Percentiles rank a stretch among this genome's conserved stretches.
Evolutionary conservation across 2,113 vertebrate species (phyloP).

Genomic region (Centropus bengalensis): DNA sequence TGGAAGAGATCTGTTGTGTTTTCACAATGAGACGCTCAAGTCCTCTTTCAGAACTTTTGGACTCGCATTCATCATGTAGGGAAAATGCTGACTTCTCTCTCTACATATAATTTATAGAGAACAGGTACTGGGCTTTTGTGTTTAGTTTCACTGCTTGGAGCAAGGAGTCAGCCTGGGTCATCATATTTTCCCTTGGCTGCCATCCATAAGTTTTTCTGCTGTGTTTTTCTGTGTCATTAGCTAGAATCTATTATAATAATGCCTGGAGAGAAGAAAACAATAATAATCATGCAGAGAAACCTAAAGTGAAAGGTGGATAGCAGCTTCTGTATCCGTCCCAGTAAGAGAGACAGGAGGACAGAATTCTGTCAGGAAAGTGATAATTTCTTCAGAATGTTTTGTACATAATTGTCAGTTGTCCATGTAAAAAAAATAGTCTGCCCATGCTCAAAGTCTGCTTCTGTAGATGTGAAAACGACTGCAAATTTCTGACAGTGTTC

Average conservation of each 20-base stretch:
- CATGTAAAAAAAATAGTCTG: not conserved
- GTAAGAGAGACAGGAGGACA: not conserved
- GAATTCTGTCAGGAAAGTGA: rapidly evolving
- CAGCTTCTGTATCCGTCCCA: not conserved
- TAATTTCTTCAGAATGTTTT: not conserved
- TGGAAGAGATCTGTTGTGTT: not conserved
- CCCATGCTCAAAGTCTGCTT: not conserved
- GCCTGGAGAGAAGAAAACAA: not conserved
- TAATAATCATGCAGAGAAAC: not conserved
- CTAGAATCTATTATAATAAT: not conserved
- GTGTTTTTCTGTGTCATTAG: not conserved
- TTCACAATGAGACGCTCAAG: not conserved
- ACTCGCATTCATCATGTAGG: not conserved
- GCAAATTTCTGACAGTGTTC: not conserved
- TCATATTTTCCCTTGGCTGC: not conserved
- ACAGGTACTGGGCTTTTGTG: not conserved
- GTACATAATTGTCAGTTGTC: not conserved
- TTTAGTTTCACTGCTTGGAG: not conserved
- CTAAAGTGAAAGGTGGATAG: not conserved
- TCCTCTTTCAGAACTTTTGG: not conserved
- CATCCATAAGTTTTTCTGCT: not conserved
- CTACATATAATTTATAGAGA: not conserved
- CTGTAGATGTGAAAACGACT: not conserved
- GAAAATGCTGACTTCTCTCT: not conserved
- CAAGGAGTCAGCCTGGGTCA: not conserved